Conservation (phyloP, 2,113 vertebrate species). For the Gobio gobio region DNA sequence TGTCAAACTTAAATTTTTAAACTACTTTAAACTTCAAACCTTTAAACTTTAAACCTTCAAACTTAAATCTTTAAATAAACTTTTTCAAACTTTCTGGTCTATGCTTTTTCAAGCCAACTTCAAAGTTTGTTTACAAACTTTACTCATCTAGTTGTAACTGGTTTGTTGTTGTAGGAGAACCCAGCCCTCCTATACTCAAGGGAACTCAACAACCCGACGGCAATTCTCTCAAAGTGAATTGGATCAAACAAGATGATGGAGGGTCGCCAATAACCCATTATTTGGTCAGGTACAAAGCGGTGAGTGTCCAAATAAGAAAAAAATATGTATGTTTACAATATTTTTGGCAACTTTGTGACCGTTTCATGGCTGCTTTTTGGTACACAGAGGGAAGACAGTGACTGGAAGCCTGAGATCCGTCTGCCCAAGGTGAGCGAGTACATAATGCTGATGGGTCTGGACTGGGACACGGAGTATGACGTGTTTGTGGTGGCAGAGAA, state of each 20-base stretch:
- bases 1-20: too few relatives aligned
- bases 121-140: too few relatives aligned
- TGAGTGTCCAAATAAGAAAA: slow-evolving; percentile 74
- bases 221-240: slow-evolving; percentile 88
- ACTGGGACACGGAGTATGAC: slow-evolving; percentile 93
- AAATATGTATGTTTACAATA: too few relatives aligned
- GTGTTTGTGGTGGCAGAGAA: slow-evolving; percentile 92
- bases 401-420: slow-evolving; percentile 93
- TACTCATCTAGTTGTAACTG: slow-evolving; percentile 5
- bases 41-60: too few relatives aligned
- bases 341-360: neutral
- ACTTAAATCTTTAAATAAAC: too few relatives aligned
- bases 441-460: slow-evolving; percentile 82
- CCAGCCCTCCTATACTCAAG: slow-evolving; percentile 90
- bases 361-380: neutral
- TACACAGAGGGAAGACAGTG: slow-evolving; percentile 77
- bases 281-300: slow-evolving; percentile 90
- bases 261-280: slow-evolving; percentile 95
- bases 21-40: too few relatives aligned
- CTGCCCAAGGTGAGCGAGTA: slow-evolving; percentile 85
- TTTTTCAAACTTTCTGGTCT: too few relatives aligned
- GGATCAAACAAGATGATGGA: slow-evolving; percentile 95
- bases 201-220: slow-evolving; percentile 86
- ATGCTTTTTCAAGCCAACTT: too few relatives aligned
- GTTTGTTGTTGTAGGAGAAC: slow-evolving; percentile 84